Evolutionary conservation across 2,113 vertebrate species (phyloP).

Genomic region (Thomomys bottae): DNA sequence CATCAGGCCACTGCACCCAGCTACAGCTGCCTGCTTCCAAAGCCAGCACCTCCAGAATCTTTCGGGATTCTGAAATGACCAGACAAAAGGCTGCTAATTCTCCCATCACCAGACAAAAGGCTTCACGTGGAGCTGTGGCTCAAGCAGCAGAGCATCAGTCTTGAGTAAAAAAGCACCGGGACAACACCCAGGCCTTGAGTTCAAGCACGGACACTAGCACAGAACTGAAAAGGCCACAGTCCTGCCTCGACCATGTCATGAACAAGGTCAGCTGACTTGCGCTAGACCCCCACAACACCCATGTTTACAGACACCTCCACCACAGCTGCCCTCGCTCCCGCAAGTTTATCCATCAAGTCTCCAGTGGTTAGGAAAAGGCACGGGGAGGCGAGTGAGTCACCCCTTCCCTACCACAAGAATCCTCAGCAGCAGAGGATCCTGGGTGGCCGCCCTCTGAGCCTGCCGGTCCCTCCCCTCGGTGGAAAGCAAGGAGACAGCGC

Average conservation of each 20-base stretch:
- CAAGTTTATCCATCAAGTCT: conserved; percentile 38
- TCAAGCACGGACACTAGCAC: not conserved
- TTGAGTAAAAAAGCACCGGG: too few relatives aligned
- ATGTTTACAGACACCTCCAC: not conserved
- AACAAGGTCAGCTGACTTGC: not conserved
- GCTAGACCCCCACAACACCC: accelerated
- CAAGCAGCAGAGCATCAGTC: too few relatives aligned
- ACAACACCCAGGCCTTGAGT: not conserved
- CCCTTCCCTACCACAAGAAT: conserved; percentile 37
- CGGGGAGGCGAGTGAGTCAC: conserved; percentile 39
- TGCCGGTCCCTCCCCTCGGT: not conserved
- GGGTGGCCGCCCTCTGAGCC: conserved; percentile 49
- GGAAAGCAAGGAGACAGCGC: not conserved
- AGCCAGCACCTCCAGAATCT: not conserved
- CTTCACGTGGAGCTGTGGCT: too few relatives aligned
- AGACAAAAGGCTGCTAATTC: not conserved
- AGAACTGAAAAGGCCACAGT: not conserved
- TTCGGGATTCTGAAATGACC: not conserved
- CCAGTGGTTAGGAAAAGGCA: not conserved
- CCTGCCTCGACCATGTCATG: not conserved
- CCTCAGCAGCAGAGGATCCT: conserved; percentile 46
- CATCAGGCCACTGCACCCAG: accelerated
- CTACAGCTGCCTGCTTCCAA: not conserved
- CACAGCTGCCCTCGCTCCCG: not conserved
- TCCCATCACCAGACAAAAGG: too few relatives aligned